Evolutionary conservation across 2,888 invertebrate genomes (phyloP), one percentile per base, ranked within the genome.

Genomic region (Lamellibrachia satsuma): DNA sequence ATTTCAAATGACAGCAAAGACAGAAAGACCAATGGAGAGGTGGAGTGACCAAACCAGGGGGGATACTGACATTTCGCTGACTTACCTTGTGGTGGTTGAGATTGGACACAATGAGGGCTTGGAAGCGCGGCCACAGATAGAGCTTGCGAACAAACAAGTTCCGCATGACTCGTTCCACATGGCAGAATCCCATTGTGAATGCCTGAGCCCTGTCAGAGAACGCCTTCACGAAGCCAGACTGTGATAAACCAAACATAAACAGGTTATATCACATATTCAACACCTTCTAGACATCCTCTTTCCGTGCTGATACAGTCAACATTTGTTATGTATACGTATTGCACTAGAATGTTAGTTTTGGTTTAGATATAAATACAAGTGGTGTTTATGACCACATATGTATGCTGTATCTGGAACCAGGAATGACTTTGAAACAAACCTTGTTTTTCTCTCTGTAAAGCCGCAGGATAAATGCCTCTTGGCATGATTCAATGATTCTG

Each of bases 401-500:
- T 55, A 55, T 55, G 9, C 55, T 39, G 9, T 9, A 55, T 55
- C 55, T 9, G 55, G 7, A 55, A 9, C 3, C 55, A 55, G 8
- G 3, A 55, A 55, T 55, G 55, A 9, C 6, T 22, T 75, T 75
- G 15, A 22, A 75, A 75, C 6, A 75, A 11, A 97, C 98, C 97
- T 99, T 99, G 97, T 99, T 99, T 95, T 97, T 97, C 96, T 99
- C 98, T 91, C 99, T 97, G 96, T 98, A 99, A 3, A 99, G 97
- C 94, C 99, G 97, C 92, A 99, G 96, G 11, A 98, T 99, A 96
- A 99, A 99, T 6, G 99, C 98, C 97, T 99, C 99, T 96, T 99
- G 99, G 96, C 98, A 98, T 92, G 98, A 98, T 96, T 98, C 98
- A 15, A 96, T 95, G 91, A 97, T 96, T 94, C 96, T 96, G 94